These are phyloP conservation scores for Eupsilia transversa DNA, from an alignment of 2,888 invertebrate genomes.

Conservation along the genomic window DNA sequence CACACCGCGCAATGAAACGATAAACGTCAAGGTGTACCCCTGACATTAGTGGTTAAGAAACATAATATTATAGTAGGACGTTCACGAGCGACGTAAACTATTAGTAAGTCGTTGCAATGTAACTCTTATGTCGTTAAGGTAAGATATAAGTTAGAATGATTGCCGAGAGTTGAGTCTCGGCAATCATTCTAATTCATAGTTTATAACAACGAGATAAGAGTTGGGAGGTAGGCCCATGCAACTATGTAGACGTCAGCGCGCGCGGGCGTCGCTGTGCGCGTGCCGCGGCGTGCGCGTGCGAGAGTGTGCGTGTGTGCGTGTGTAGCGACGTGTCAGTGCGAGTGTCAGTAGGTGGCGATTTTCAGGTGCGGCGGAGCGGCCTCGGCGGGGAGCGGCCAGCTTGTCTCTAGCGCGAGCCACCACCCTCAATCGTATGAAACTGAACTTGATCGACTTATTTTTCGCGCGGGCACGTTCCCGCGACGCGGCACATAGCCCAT, in stretches of 20 bases:
- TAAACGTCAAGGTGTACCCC: not conserved
- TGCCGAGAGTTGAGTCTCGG: not conserved
- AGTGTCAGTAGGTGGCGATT: slow-evolving; percentile 72
- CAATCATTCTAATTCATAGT: not conserved
- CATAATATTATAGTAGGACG: not conserved
- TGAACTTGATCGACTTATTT: slow-evolving; percentile 64
- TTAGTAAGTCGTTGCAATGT: not conserved
- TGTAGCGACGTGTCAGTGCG: slow-evolving; percentile 38
- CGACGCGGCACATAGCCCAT: not conserved
- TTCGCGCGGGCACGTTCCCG: slow-evolving; percentile 40
- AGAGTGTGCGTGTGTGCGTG: slow-evolving; percentile 31
- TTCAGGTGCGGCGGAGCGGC: slow-evolving; percentile 68
- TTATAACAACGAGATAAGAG: not conserved
- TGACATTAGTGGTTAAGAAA: not conserved
- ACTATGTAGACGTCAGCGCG: not conserved
- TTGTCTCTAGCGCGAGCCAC: slow-evolving; percentile 58
- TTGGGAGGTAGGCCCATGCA: no score
- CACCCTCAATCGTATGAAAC: slow-evolving; percentile 66
- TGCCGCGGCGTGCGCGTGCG: slow-evolving; percentile 36
- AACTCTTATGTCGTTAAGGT: not conserved
- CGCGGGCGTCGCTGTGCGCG: slow-evolving; percentile 12
- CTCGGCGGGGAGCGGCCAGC: slow-evolving; percentile 61
- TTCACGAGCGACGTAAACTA: not conserved
- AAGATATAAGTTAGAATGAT: not conserved
- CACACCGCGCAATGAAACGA: slow-evolving; percentile 25